Evolutionary conservation across 2,113 vertebrate genomes (phyloP).

Genomic region (Tachysurus vachellii): DNA sequence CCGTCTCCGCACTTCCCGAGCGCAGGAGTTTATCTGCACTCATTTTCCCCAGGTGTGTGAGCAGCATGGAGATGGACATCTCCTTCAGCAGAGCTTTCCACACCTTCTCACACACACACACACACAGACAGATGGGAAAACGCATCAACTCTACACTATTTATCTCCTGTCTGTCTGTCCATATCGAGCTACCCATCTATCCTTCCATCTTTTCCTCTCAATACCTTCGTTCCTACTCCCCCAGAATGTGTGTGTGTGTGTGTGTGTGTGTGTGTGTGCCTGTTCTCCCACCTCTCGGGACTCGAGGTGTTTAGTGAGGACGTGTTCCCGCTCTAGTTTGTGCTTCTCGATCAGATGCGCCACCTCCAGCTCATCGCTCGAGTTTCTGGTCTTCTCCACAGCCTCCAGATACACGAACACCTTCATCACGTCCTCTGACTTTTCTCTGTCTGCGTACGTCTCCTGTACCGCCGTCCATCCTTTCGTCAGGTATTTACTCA

Average conservation of each 20-base stretch:
- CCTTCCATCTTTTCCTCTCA: not conserved
- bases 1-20: constrained; percentile 78
- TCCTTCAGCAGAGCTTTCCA: constrained; percentile 90
- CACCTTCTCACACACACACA: constrained; percentile 67
- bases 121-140: not conserved
- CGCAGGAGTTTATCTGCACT: constrained; percentile 82
- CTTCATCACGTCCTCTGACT: constrained; percentile 80
- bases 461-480: constrained; percentile 91
- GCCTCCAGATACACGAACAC: constrained; percentile 87
- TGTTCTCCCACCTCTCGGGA: constrained; percentile 80
- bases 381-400: constrained; percentile 87
- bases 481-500: constrained; percentile 91
- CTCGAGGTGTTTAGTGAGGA: constrained; percentile 87
- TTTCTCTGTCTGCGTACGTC: constrained; percentile 81
- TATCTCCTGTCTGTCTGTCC: not conserved
- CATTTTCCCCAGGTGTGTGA: constrained; percentile 87
- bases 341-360: constrained; percentile 88
- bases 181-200: not conserved
- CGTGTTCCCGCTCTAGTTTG: constrained; percentile 84
- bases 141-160: not conserved
- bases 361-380: constrained; percentile 87
- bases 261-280: not conserved
- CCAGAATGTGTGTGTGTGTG: too few relatives aligned
- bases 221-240: too few relatives aligned
- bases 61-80: constrained; percentile 83